Conservation (phyloP, 2,888 invertebrate species). For the Chesias legatella region DNA sequence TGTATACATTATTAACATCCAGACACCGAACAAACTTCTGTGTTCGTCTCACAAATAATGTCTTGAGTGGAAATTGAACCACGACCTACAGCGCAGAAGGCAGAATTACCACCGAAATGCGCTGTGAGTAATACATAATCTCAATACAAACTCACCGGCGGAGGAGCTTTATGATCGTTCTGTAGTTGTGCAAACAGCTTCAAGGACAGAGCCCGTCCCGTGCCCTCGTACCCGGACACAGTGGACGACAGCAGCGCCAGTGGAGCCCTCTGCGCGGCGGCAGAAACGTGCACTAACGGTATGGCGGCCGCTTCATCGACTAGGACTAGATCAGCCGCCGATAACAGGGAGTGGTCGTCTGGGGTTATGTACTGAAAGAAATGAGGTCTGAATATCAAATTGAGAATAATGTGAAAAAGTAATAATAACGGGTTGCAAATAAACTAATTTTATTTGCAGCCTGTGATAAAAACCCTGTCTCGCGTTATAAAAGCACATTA, state of each 20-base stretch:
- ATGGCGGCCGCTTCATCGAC: constrained; percentile 99
- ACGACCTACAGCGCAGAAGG: too few species aligned
- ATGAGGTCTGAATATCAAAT: not conserved
- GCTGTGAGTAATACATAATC: too few species aligned
- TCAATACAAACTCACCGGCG: constrained; percentile 67
- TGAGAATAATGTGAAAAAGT: too few species aligned
- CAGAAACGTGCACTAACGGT: constrained; percentile 94
- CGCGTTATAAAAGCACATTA: too few species aligned
- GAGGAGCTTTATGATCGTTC: constrained; percentile 80
- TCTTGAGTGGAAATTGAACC: too few species aligned
- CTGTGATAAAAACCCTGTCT: too few species aligned
- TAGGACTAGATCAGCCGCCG: constrained; percentile 96
- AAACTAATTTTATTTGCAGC: too few species aligned
- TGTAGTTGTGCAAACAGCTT: constrained; percentile 95
- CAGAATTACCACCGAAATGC: too few species aligned
- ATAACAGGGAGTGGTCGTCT: constrained; percentile 91
- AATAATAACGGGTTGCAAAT: too few species aligned
- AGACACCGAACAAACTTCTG: too few species aligned
- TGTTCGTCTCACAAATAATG: too few species aligned
- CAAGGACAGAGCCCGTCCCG: constrained; percentile 96
- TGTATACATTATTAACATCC: too few species aligned
- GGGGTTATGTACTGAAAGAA: constrained; percentile 93
- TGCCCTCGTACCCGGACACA: constrained; percentile 98
- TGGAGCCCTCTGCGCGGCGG: constrained; percentile 92
- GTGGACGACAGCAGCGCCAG: constrained; percentile 97